phyloP scores from a whole-genome alignment of 2,797 vertebrate genomes.

The Synanceia verrucosa region DNA sequence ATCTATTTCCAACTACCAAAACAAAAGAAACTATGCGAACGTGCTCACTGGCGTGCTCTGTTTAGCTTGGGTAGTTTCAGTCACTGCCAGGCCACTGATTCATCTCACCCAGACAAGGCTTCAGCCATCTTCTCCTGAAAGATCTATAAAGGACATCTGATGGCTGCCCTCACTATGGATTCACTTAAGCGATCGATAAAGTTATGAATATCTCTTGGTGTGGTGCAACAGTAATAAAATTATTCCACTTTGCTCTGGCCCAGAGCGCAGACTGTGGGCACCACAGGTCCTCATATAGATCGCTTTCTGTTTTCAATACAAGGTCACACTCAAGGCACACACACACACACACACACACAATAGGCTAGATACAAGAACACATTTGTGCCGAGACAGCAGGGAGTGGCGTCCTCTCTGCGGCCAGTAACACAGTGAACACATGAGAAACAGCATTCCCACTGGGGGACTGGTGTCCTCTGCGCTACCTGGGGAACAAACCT shows the following conservation, averaged over 20 bases:
- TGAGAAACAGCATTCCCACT: slow-evolving; percentile 25
- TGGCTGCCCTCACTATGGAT: slow-evolving; percentile 35
- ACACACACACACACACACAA: slow-evolving; percentile 27
- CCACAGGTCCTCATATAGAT: slow-evolving; percentile 30
- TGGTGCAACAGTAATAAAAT: slow-evolving; percentile 54
- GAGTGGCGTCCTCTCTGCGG: slow-evolving; percentile 41
- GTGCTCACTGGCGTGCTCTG: neutral
- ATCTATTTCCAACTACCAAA: neutral
- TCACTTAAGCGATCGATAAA: slow-evolving; percentile 63
- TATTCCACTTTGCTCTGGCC: slow-evolving; percentile 37
- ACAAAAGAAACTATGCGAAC: neutral
- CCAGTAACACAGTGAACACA: slow-evolving; percentile 23
- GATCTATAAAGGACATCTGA: slow-evolving; percentile 48
- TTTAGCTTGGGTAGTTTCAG: neutral
- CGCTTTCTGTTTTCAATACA: slow-evolving; percentile 38
- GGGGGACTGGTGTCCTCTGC: neutral
- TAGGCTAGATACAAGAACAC: slow-evolving; percentile 32
- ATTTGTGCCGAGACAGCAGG: slow-evolving; percentile 15
- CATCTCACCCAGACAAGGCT: neutral
- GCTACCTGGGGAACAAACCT: neutral
- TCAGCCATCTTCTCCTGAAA: slow-evolving; percentile 23
- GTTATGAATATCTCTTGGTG: slow-evolving; percentile 56
- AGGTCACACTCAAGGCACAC: slow-evolving; percentile 61
- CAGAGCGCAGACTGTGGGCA: slow-evolving; percentile 31
- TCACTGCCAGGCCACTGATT: neutral